Evolutionary conservation across 2,888 invertebrate genomes (phyloP).

Genomic region (Criorhina ranunculi): DNA sequence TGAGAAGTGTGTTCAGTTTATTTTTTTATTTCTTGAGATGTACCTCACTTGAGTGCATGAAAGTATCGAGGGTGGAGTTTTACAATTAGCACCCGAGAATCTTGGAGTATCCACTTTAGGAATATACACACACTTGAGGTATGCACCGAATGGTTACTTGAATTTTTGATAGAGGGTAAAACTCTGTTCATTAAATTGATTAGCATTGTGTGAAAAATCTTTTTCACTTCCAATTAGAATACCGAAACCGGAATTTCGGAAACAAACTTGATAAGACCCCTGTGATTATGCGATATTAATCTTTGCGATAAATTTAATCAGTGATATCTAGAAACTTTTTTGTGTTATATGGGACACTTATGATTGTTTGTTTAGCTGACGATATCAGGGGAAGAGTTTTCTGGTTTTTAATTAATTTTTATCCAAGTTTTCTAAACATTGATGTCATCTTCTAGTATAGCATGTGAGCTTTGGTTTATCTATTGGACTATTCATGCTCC

Average conservation of each 20-base stretch:
- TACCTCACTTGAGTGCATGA: conserved; percentile 37
- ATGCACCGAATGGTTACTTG: conserved; percentile 18
- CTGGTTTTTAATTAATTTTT: not conserved
- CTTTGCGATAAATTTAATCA: conserved; percentile 22
- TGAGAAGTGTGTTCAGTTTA: conserved; percentile 28
- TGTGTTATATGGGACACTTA: not conserved
- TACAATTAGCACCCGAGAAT: conserved; percentile 42
- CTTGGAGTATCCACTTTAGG: conserved; percentile 2
- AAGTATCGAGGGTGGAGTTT: conserved; percentile 31
- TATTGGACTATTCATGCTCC: not conserved
- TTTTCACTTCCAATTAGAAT: not conserved
- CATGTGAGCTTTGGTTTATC: not conserved
- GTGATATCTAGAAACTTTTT: not conserved
- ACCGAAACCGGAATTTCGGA: no score
- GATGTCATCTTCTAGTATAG: conserved; percentile 31
- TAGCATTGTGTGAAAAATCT: not conserved
- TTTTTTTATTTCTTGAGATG: conserved; percentile 30
- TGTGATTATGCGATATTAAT: not conserved
- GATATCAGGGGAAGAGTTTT: not conserved
- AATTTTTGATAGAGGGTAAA: conserved; percentile 16
- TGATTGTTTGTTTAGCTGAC: conserved; percentile 7
- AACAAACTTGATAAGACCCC: not conserved
- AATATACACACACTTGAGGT: conserved; percentile 1
- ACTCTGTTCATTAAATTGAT: conserved; percentile 2
- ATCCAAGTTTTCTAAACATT: conserved; percentile 26